phyloP scores from a whole-genome alignment of 2,113 vertebrate species.

The Syngnathus floridae region DNA sequence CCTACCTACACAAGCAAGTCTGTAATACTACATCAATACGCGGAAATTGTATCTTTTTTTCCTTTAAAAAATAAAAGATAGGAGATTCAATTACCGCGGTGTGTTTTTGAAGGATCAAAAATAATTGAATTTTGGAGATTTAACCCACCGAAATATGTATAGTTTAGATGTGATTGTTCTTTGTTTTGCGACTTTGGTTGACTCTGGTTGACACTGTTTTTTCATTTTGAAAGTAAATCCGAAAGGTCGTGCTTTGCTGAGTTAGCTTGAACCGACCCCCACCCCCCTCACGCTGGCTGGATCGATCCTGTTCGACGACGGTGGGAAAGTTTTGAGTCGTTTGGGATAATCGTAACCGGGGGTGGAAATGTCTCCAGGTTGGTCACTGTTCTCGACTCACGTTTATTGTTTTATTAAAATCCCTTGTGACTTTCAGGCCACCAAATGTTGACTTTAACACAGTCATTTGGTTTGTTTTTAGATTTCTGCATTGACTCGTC shows the following conservation, averaged over 20 bases:
- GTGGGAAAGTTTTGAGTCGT: neutral
- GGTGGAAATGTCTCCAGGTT: slow-evolving; percentile 4
- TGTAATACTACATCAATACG: neutral
- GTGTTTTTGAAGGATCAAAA: no score
- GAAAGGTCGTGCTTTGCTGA: neutral
- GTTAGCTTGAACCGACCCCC: neutral
- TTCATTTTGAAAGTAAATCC: neutral
- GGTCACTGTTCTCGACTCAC: neutral
- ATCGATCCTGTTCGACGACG: neutral
- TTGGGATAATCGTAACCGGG: neutral
- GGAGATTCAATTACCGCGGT: neutral
- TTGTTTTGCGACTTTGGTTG: neutral
- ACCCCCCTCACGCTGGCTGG: neutral
- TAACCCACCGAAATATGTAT: neutral
- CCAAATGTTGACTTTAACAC: neutral
- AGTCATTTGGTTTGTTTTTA: neutral
- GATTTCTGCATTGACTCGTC: slow-evolving; percentile 3
- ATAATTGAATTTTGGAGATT: no score
- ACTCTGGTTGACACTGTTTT: rapidly evolving
- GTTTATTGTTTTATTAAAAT: neutral
- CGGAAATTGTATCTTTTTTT: neutral
- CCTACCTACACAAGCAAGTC: neutral
- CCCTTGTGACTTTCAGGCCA: neutral
- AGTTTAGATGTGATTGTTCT: neutral
- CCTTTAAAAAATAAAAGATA: neutral